These are phyloP conservation scores for Lasiommata megera DNA, from an alignment of 2,888 invertebrate species.

Conservation along the genomic window DNA sequence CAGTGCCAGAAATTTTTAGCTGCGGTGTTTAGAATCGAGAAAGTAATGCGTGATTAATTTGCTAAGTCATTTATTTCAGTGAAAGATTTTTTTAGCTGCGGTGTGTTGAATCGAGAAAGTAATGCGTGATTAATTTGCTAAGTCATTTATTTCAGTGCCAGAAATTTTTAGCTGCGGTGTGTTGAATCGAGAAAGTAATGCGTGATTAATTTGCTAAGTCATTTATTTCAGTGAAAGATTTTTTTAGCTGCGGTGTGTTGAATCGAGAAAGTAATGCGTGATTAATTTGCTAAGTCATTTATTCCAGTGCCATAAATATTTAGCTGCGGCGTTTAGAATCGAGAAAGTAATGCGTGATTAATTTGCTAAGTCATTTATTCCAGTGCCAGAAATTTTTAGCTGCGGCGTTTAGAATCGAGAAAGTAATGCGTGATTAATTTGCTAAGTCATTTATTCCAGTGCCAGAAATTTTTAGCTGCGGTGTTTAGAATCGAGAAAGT, in stretches of 20 bases:
- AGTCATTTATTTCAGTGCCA: conserved; percentile 44
- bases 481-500: too few species aligned
- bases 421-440: too few species aligned
- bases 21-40: too few species aligned
- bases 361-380: conserved; percentile 44
- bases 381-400: too few species aligned
- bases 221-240: too few species aligned
- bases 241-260: too few species aligned
- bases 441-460: conserved; percentile 42
- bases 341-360: conserved; percentile 66
- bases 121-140: conserved; percentile 68
- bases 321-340: conserved; percentile 59
- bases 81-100: conserved; percentile 54
- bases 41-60: too few species aligned
- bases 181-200: conserved; percentile 66
- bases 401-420: too few species aligned
- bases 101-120: conserved; percentile 65
- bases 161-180: too few species aligned
- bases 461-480: conserved; percentile 54
- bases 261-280: conserved; percentile 67
- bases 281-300: conserved; percentile 60
- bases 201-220: conserved; percentile 59
- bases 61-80: conserved; percentile 43
- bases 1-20: too few species aligned
- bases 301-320: too few species aligned